Evolutionary conservation across 1,140 invertebrate genomes (phyloP).

Genomic region (Mamestra configurata): DNA sequence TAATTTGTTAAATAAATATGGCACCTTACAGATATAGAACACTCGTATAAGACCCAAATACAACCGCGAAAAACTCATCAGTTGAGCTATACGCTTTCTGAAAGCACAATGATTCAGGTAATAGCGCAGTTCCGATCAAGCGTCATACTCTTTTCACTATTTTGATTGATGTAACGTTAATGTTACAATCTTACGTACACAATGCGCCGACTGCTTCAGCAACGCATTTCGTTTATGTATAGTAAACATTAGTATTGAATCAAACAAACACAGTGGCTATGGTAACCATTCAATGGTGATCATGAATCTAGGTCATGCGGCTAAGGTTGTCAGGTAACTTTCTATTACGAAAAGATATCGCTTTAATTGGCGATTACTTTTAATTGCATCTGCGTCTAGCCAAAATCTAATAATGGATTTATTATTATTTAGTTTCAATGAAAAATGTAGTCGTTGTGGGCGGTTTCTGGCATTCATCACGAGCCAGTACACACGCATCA

Average conservation of each 20-base stretch:
- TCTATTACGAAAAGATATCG: slow-evolving; percentile 45
- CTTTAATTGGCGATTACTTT: slow-evolving; percentile 30
- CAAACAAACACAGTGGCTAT: slow-evolving; percentile 59
- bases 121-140: slow-evolving; percentile 45
- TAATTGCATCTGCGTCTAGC: slow-evolving; percentile 21
- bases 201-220: slow-evolving; percentile 23
- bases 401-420: slow-evolving; percentile 27
- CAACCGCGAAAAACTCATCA: not conserved
- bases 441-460: slow-evolving; percentile 63
- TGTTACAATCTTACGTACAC: slow-evolving; percentile 42
- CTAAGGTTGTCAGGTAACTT: slow-evolving; percentile 50
- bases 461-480: slow-evolving; percentile 75
- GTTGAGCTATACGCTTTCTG: not conserved
- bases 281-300: slow-evolving; percentile 57
- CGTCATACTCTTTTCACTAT: slow-evolving; percentile 57
- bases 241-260: slow-evolving; percentile 53
- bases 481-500: slow-evolving; percentile 63
- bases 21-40: slow-evolving; percentile 19
- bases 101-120: slow-evolving; percentile 22
- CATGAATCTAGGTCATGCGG: slow-evolving; percentile 59
- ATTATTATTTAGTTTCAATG: slow-evolving; percentile 17
- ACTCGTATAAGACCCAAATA: not conserved
- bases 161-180: slow-evolving; percentile 58
- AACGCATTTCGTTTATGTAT: slow-evolving; percentile 28
- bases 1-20: slow-evolving; percentile 40